These are phyloP conservation scores for Apogon talboti DNA, from an alignment of 2,797 vertebrate genomes.

Conservation along the genomic window DNA sequence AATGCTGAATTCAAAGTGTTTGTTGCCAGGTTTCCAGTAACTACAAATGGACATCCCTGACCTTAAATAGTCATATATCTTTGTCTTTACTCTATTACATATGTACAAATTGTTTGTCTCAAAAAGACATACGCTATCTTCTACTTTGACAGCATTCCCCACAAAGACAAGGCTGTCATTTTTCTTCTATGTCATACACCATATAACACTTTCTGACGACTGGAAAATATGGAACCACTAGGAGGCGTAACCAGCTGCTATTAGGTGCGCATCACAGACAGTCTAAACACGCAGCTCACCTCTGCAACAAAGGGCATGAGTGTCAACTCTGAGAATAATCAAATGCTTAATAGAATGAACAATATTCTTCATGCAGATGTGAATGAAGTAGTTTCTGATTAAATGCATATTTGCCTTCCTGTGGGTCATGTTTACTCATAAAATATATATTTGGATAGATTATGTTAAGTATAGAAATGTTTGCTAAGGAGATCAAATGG, in stretches of 20 bases:
- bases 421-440: constrained; percentile 65
- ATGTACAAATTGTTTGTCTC: constrained; percentile 85
- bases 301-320: constrained; percentile 76
- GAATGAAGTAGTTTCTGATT: constrained; percentile 41
- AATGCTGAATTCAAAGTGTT: constrained; percentile 40
- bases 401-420: constrained; percentile 62
- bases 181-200: constrained; percentile 84
- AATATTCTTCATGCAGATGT: constrained; percentile 85
- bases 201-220: constrained; percentile 88
- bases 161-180: constrained; percentile 86
- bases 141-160: constrained; percentile 88
- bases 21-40: constrained; percentile 41
- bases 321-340: constrained; percentile 57
- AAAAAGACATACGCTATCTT: constrained; percentile 88
- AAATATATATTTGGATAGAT: constrained; percentile 73
- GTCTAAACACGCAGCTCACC: constrained; percentile 53
- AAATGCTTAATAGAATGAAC: constrained; percentile 53
- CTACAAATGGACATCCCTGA: constrained; percentile 71
- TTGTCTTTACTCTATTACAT: constrained; percentile 81
- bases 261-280: constrained; percentile 74
- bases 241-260: constrained; percentile 85
- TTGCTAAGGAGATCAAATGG: constrained; percentile 67
- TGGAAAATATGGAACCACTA: constrained; percentile 79
- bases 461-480: constrained; percentile 56
- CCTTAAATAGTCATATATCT: constrained; percentile 77